Base-by-base conservation (phyloP, 2,888 invertebrate genomes). In the Cheilosia soror region DNA sequence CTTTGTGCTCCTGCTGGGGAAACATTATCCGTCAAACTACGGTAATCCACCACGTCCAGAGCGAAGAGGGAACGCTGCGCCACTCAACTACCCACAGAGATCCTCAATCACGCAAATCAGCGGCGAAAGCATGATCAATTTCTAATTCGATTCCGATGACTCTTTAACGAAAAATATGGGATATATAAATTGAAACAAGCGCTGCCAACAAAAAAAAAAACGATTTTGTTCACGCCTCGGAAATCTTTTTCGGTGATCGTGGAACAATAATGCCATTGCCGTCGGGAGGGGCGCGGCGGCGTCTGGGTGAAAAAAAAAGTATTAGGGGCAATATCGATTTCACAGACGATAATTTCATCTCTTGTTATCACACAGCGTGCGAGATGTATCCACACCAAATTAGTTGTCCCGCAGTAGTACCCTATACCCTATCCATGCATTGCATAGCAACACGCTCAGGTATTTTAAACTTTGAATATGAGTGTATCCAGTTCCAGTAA, bases 311-410 rank as follows among this genome's bases (percentile, higher is more conserved):
- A 20, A 2, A 55, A 29, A 6, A 55, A n/a, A 29, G 31, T 55
- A 84, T 81, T 85, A 85, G 85, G 68, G 85, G 85, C 81, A 85
- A 85, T 85, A 85, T 85, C 85, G 85, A 85, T 85, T 85, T 85
- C 85, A 85, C 85, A 85, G 81, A 85, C 76, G 81, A 85, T 85
- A 85, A 85, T 85, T 81, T 72, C 62, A 68, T 77, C 81, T 85
- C 85, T 85, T 85, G 85, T 85, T 85, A 85, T 77, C 68, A 60
- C 85, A 53, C 81, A 85, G 85, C 85, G 77, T 77, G 85, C 55
- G 81, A 31, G 51, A 66, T 66, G 66, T 69, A 65, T 79, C 62
- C 51, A 62, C 51, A 40, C 37, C 29, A 69, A 57, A 80, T 69
- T 79, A 29, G 51, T 53, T 66, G 71, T 85, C 76, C 55, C 80